Conservation (phyloP, 2,113 vertebrate species). For the Callipepla californica region DNA sequence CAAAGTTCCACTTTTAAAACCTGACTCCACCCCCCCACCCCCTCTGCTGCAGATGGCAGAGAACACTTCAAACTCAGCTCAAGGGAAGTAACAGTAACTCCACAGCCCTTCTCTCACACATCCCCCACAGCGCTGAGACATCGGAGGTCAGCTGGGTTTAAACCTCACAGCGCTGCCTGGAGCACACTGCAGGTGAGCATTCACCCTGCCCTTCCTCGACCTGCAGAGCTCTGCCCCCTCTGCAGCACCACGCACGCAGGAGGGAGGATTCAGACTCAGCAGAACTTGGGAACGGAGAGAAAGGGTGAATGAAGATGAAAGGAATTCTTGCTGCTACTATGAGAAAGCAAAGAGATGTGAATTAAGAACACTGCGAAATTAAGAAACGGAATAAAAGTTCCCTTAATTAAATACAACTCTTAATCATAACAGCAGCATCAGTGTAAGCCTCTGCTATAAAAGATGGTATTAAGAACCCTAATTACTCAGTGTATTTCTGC, state of each 20-base stretch:
- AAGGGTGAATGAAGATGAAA: neutral
- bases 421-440: neutral
- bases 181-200: accelerated
- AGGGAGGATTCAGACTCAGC: neutral
- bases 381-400: constrained; percentile 8
- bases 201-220: accelerated
- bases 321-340: neutral
- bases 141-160: accelerated
- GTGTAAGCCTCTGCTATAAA: neutral
- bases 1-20: neutral
- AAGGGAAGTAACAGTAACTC: neutral
- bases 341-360: neutral
- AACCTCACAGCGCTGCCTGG: neutral
- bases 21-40: no score
- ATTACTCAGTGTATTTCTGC: neutral
- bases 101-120: neutral
- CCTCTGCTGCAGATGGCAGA: neutral
- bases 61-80: accelerated
- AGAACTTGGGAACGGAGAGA: neutral
- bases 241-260: accelerated
- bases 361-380: neutral
- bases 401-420: constrained; percentile 34
- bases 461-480: constrained; percentile 37
- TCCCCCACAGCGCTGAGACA: neutral
- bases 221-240: neutral